Base-by-base conservation (phyloP, 2,888 invertebrate genomes). In the Suillia variegata region DNA sequence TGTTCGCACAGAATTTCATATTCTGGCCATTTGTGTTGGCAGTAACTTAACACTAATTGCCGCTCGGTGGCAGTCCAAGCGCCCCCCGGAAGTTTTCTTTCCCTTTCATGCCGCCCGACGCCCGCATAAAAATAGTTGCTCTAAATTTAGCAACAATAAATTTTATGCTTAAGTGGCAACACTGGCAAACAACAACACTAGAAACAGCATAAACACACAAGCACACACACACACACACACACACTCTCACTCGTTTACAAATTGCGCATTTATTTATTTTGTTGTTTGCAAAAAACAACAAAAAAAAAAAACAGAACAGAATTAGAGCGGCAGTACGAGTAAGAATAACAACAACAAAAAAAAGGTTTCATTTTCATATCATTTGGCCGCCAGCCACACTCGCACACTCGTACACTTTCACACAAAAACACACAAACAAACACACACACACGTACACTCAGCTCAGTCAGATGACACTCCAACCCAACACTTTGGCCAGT, bases 161-260 rank as follows among this genome's bases (percentile, higher is more conserved):
- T 60, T 56, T 26, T 60, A 20, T 26, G 53, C 60, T 60, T 60
- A 56, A 56, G 45, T 49, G 56, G 60, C 48, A 56, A 54, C 45
- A 34, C 53, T 6, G 12, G 18, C 38, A 49, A 34, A 26, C 31
- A 20, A 31, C 33, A 47, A 17, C 22, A 17, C 48, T n/a, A 51
- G 48, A 21, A 42, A 13, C 8, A 10, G 12, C 24, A 17, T 38
- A 34, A 18, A 6, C 24, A 49, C 34, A 31, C 34, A 45, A 22
- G n/a, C 15, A 18, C 47, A 45, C 21, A 47, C 45, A 54, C 4
- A 42, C 18, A 26, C 38, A 3, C 5, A n/a, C n/a, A 10, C 38
- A 59, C 24, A 50, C 31, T 26, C 17, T 51, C 17, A n/a, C 17
- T 13, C 15, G 22, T 49, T 34, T n/a, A 34, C 21, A 20, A 50